A percentile compares a stretch with the other conserved stretches of the same genome.
These are phyloP conservation scores for Scrobipalpa costella DNA, from an alignment of 2,888 invertebrate species.

Conservation along the genomic window DNA sequence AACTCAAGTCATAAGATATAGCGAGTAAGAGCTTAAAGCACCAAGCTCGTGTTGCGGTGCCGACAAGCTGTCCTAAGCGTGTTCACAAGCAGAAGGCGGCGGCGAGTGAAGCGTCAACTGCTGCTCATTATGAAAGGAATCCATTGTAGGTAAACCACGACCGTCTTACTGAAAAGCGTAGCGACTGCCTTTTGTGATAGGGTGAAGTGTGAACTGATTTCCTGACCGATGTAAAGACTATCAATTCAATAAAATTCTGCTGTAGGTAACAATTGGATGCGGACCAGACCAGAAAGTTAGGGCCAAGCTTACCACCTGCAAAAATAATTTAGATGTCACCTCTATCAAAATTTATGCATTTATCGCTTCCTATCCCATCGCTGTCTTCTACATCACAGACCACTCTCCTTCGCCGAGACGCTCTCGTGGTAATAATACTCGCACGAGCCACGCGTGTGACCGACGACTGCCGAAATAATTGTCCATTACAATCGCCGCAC, in stretches of 20 bases:
- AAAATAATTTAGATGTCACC: too few relatives aligned
- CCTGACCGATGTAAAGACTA: too few relatives aligned
- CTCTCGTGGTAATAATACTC: constrained; percentile 48
- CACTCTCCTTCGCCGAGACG: constrained; percentile 29
- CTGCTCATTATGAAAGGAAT: too few relatives aligned
- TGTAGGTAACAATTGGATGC: too few relatives aligned
- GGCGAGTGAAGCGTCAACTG: too few relatives aligned
- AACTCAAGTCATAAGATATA: constrained; percentile 36
- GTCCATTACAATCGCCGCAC: constrained; percentile 66
- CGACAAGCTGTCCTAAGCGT: background rate
- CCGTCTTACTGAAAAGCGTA: too few relatives aligned
- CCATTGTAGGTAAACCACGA: too few relatives aligned
- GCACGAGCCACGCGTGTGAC: constrained; percentile 77
- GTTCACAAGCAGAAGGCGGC: too few relatives aligned
- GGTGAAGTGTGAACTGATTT: too few relatives aligned
- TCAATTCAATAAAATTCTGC: too few relatives aligned
- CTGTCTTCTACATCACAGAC: constrained; percentile 35
- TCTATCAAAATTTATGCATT: too few relatives aligned
- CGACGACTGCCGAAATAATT: constrained; percentile 76
- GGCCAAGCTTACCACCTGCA: background rate
- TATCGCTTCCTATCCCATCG: background rate
- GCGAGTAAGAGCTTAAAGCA: background rate
- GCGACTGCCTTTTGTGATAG: too few relatives aligned
- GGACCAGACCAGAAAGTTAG: background rate
- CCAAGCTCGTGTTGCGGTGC: background rate